Evolutionary conservation across 2,113 vertebrate genomes (phyloP).

Genomic region (Lepus europaeus): DNA sequence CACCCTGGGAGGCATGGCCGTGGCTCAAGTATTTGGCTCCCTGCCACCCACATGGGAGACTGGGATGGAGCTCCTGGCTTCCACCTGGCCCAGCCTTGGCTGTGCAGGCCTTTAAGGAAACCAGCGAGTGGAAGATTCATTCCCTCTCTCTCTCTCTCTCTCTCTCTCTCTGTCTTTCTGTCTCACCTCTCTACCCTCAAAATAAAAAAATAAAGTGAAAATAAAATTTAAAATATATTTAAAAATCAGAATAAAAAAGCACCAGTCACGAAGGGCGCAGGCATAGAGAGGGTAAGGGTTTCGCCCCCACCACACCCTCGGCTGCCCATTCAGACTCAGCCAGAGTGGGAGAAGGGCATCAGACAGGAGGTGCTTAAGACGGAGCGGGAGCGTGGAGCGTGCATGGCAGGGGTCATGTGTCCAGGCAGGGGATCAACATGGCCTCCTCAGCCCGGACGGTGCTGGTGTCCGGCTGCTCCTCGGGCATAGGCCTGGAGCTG

Average conservation of each 20-base stretch:
- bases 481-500: slow-evolving; percentile 91
- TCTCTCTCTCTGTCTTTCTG: not conserved
- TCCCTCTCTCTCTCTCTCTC: no score
- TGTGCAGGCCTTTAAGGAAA: no score
- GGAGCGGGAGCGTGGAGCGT: not conserved
- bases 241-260: no score
- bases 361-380: not conserved
- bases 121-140: not conserved
- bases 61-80: no score
- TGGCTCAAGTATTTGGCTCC: no score
- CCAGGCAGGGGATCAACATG: slow-evolving; percentile 70
- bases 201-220: no score
- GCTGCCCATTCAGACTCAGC: not conserved
- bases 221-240: no score
- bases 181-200: no score
- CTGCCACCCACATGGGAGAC: no score
- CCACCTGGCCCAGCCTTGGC: no score
- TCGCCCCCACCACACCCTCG: no score
- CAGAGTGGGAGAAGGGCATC: not conserved
- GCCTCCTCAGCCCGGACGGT: slow-evolving; percentile 82
- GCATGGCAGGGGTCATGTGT: slow-evolving; percentile 48
- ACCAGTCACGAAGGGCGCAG: not conserved
- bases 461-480: slow-evolving; percentile 92
- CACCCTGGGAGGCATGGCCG: no score
- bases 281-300: not conserved